Evolutionary conservation across 2,888 invertebrate species (phyloP), one percentile per base, ranked within the genome.

Genomic region (Deilephila porcellus): DNA sequence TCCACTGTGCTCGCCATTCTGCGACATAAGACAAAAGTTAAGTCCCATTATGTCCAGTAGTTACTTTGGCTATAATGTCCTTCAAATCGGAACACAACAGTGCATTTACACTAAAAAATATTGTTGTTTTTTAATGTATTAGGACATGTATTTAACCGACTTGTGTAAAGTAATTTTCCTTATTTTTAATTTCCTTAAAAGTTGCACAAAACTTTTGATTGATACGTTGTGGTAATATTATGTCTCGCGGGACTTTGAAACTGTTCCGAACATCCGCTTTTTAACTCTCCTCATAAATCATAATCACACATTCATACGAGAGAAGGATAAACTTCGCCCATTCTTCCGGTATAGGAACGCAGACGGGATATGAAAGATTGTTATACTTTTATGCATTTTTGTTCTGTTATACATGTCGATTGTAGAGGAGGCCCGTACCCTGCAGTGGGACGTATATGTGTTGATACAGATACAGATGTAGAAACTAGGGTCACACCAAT

Each of bases 221-320:
- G 75, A 73, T 75, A 37, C 59, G 70, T 56, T 60, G 37, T 34
- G 63, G 62, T 70, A 59, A 71, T 73, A 73, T 73, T 70, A 56
- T 73, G 71, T 72, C 75, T 63, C 71, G 20, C 17, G 60, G 67
- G 74, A 71, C 71, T 71, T 73, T 70, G 74, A 34, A 71, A 71
- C 63, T 64, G 71, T 74, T 73, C 60, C 67, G 53, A 53, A 45
- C 60, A 37, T 73, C 56, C 71, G 71, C 76, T 73, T 74, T 76
- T 74, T 72, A 76, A 76, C 73, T 76, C 71, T 17, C 45, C 70
- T 56, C 74, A 76, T 76, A 76, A 76, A 76, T 76, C 76, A 76
- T 76, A 70, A 71, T 76, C 74, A 74, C 73, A 76, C 76, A 76
- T 72, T 74, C 67, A 72, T 53, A 70, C 70, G 45, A 60, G 72